Conservation (phyloP, 2,113 vertebrate genomes). For the Eurystomus gularis region DNA sequence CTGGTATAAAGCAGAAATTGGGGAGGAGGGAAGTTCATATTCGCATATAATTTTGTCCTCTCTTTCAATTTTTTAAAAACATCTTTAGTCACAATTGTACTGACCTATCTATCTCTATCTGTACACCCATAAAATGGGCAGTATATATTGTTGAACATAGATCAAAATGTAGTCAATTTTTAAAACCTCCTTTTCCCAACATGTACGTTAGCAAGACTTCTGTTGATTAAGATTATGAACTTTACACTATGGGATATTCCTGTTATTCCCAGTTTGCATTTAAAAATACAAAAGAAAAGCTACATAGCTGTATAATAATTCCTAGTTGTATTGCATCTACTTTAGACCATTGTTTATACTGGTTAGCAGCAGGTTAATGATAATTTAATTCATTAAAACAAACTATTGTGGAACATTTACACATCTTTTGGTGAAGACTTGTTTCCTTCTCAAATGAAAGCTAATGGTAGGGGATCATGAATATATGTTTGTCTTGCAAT, state of each 20-base stretch:
- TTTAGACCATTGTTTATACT: not conserved
- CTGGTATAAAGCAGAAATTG: not conserved
- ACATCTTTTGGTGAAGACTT: not conserved
- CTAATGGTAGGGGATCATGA: not conserved
- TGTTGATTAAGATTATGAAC: not conserved
- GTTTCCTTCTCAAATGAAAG: not conserved
- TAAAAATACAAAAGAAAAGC: not conserved
- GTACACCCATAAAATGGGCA: not conserved
- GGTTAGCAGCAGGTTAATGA: not conserved
- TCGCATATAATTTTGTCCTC: not conserved
- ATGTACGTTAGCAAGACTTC: not conserved
- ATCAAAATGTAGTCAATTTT: not conserved
- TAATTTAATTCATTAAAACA: not conserved
- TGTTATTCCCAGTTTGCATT: not conserved
- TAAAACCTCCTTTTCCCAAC: not conserved
- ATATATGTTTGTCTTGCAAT: not conserved
- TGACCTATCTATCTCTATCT: not conserved
- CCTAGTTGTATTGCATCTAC: accelerated
- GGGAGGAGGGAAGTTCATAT: not conserved
- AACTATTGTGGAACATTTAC: not conserved
- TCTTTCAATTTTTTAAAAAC: not conserved
- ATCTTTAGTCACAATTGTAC: not conserved
- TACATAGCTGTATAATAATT: not conserved
- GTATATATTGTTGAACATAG: not conserved
- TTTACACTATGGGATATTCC: not conserved